A percentile compares a stretch with the other conserved stretches of the same genome.
Conservation (phyloP, 2,888 invertebrate species). For the Lottia gigantea region DNA sequence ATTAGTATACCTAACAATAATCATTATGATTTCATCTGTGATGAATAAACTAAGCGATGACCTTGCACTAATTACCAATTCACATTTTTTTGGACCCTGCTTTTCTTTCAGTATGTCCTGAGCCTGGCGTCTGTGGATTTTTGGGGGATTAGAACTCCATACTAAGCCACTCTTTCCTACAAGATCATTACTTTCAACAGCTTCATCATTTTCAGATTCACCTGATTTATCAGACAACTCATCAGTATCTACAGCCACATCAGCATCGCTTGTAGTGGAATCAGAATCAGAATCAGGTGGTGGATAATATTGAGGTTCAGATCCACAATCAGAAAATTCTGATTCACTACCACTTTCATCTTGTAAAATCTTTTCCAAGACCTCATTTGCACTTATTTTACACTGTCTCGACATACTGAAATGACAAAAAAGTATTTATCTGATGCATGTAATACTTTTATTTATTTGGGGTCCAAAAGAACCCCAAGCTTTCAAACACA, state of each 20-base stretch:
- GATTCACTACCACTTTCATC: constrained; percentile 1
- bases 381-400: not conserved
- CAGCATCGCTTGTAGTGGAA: not conserved
- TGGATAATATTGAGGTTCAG: not conserved
- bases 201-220: not conserved
- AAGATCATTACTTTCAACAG: not conserved
- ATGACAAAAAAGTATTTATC: not conserved
- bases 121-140: not conserved
- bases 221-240: not conserved
- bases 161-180: not conserved
- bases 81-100: not conserved
- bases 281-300: not conserved
- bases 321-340: not conserved
- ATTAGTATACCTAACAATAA: not conserved
- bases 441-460: too few relatives aligned
- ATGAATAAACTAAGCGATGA: not conserved
- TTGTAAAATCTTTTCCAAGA: not conserved
- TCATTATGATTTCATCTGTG: not conserved
- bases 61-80: not conserved
- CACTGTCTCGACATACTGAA: not conserved
- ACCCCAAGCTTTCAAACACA: too few relatives aligned
- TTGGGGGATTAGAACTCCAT: not conserved
- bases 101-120: not conserved
- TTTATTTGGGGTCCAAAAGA: too few relatives aligned
- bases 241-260: not conserved